Conservation (phyloP, 2,113 vertebrate species). For the Odontophorus gujanensis region DNA sequence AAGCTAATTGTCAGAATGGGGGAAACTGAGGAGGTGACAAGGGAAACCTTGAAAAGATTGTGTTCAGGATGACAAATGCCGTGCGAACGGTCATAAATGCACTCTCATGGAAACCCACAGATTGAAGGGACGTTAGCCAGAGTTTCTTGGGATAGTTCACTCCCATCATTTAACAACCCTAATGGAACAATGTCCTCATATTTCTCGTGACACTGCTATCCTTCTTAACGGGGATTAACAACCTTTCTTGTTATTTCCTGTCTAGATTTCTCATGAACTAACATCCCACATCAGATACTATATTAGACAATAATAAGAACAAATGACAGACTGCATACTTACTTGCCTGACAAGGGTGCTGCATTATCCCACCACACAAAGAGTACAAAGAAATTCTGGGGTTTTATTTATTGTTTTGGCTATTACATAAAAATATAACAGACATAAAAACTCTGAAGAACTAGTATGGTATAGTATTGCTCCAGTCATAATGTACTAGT, state of each 20-base stretch:
- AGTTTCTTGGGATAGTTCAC: constrained; percentile 27
- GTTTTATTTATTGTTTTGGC: constrained; percentile 75
- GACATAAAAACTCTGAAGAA: constrained; percentile 77
- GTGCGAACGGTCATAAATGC: constrained; percentile 30
- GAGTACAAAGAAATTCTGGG: constrained; percentile 63
- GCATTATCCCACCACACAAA: constrained; percentile 63
- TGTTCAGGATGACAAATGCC: constrained; percentile 31
- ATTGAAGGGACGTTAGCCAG: not conserved
- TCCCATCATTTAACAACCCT: constrained; percentile 30
- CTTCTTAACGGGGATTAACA: constrained; percentile 47
- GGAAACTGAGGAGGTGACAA: not conserved
- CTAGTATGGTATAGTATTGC: constrained; percentile 67
- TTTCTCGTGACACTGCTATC: constrained; percentile 49
- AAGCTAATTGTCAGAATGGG: not conserved
- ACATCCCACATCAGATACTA: constrained; percentile 46
- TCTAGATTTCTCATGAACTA: constrained; percentile 47
- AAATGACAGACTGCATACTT: constrained; percentile 63
- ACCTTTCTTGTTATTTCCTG: constrained; percentile 37
- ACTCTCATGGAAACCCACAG: not conserved
- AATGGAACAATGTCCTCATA: constrained; percentile 14
- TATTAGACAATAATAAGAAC: constrained; percentile 70
- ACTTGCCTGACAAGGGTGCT: constrained; percentile 69
- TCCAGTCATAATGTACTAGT: constrained; percentile 70
- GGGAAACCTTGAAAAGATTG: constrained; percentile 49
- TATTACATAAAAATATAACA: constrained; percentile 79